These are phyloP conservation scores for Agrypnia vestita DNA, from an alignment of 1,140 invertebrate genomes.

Conservation along the genomic window DNA sequence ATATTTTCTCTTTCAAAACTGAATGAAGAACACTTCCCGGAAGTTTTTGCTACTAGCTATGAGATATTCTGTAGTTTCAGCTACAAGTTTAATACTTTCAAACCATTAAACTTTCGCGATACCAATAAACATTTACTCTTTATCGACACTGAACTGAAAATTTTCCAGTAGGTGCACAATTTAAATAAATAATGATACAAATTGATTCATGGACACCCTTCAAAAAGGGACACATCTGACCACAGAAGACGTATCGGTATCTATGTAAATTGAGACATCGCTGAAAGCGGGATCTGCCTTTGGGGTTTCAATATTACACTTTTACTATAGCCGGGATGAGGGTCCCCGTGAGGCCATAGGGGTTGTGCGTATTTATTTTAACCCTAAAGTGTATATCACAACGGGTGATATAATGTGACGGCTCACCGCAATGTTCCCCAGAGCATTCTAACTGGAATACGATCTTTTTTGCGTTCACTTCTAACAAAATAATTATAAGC, in stretches of 20 bases:
- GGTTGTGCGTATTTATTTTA: constrained; percentile 29
- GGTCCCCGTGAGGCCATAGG: constrained; percentile 13
- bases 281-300: constrained; percentile 40
- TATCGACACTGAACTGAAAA: too few relatives aligned
- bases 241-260: constrained; percentile 50
- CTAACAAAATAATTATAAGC: constrained; percentile 1
- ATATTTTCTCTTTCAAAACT: too few relatives aligned
- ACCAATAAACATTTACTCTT: too few relatives aligned
- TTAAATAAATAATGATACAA: too few relatives aligned
- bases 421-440: constrained; percentile 22
- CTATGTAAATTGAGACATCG: constrained; percentile 58
- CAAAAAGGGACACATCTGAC: constrained; percentile 10
- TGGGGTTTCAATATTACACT: constrained; percentile 23
- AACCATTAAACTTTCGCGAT: too few relatives aligned
- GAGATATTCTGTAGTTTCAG: too few relatives aligned
- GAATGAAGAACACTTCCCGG: too few relatives aligned
- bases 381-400: constrained; percentile 35
- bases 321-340: neutral
- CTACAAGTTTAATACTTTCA: too few relatives aligned
- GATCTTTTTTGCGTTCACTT: constrained; percentile 4
- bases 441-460: constrained; percentile 13
- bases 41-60: too few relatives aligned
- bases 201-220: neutral
- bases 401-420: constrained; percentile 32
- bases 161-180: too few relatives aligned